Percentiles rank a stretch among this genome's conserved stretches.
Conservation (phyloP, 2,888 invertebrate species). For the Ophraella communa region DNA sequence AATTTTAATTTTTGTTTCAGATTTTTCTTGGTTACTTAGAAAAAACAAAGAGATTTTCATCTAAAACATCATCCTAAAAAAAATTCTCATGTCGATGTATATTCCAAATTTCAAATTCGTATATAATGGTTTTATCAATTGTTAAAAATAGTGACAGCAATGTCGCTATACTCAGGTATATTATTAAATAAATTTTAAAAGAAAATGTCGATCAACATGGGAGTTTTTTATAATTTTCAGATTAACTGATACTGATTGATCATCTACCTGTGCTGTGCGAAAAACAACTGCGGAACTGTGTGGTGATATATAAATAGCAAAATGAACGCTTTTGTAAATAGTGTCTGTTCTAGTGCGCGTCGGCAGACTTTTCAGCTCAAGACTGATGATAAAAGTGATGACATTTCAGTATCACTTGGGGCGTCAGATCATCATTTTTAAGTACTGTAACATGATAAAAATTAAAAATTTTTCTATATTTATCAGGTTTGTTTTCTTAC, state of each 20-base stretch:
- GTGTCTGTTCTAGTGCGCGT: constrained; percentile 43
- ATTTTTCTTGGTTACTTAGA: constrained; percentile 23
- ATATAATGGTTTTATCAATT: constrained; percentile 16
- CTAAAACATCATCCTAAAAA: constrained; percentile 9
- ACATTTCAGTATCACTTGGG: constrained; percentile 45
- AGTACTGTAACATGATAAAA: constrained; percentile 36
- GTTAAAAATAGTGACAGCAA: constrained; percentile 5
- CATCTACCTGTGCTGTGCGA: constrained; percentile 36
- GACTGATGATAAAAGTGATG: constrained; percentile 53
- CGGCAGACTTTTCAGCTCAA: constrained; percentile 49
- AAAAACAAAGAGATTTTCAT: constrained; percentile 15
- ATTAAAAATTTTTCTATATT: constrained; percentile 40
- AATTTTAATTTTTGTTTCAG: constrained; percentile 10
- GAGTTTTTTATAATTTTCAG: constrained; percentile 46
- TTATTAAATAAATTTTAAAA: constrained; percentile 2
- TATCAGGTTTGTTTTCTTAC: not conserved
- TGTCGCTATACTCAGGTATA: constrained; percentile 18
- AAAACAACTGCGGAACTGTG: constrained; percentile 38
- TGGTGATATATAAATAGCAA: constrained; percentile 42
- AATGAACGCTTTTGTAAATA: constrained; percentile 49
- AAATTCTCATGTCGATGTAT: constrained; percentile 19
- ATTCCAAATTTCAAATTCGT: constrained; percentile 14
- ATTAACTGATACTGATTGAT: constrained; percentile 52
- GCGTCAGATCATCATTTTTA: constrained; percentile 41
- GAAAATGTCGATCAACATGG: constrained; percentile 29